Conservation (phyloP, 2,113 vertebrate genomes). For the Paramormyrops kingsleyae region DNA sequence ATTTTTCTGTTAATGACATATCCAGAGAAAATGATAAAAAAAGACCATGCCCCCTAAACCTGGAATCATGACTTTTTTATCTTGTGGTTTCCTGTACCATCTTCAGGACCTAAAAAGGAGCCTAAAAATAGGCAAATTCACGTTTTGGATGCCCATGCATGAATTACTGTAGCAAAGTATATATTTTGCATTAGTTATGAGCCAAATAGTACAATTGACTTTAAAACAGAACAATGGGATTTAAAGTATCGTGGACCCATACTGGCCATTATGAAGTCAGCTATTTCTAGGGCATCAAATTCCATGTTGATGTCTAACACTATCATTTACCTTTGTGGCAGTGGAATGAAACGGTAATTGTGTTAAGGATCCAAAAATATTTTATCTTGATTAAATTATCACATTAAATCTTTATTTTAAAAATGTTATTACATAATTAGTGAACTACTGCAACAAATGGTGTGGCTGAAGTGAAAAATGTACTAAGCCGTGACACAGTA, state of each 20-base stretch:
- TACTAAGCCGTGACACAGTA: not conserved
- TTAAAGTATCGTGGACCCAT: not conserved
- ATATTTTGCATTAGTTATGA: not conserved
- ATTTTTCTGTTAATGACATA: constrained; percentile 45
- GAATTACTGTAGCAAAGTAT: not conserved
- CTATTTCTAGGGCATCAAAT: not conserved
- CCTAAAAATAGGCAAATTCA: not conserved
- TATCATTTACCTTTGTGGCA: not conserved
- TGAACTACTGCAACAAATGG: not conserved
- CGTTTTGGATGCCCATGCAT: not conserved
- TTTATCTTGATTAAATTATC: not conserved
- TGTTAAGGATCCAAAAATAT: not conserved
- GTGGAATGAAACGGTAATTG: not conserved
- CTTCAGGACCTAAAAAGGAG: not conserved
- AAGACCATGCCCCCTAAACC: constrained; percentile 29
- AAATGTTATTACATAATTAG: not conserved
- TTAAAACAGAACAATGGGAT: not conserved
- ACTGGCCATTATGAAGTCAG: not conserved
- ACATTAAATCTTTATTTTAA: not conserved
- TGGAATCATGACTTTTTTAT: constrained; percentile 32
- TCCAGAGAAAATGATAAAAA: constrained; percentile 39
- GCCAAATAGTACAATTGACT: not conserved
- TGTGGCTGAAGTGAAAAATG: not conserved
- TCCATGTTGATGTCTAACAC: not conserved
- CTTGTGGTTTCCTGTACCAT: not conserved